Percentiles rank a stretch among this genome's conserved stretches.
phyloP scores from a whole-genome alignment of 2,797 vertebrate genomes.

The Manis javanica region DNA sequence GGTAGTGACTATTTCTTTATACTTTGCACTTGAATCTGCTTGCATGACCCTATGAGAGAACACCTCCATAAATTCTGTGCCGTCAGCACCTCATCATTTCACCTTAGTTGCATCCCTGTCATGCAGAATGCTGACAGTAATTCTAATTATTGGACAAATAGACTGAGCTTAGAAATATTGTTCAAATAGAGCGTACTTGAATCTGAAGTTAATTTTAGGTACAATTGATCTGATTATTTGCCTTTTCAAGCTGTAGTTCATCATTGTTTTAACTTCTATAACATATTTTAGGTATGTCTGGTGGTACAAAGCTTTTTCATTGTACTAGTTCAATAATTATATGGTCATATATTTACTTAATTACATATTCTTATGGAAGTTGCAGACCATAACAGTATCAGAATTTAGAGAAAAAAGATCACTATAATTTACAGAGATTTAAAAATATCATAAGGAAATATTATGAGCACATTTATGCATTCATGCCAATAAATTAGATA shows the following conservation, averaged over 20 bases:
- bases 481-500: no score
- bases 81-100: no score
- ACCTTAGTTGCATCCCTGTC: no score
- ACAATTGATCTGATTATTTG: neutral
- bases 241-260: neutral
- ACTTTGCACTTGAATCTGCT: neutral
- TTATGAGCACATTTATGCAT: no score
- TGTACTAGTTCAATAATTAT: neutral
- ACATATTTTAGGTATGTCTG: no score
- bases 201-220: neutral
- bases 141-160: neutral
- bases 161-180: neutral
- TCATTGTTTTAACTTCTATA: neutral
- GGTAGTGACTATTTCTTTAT: neutral
- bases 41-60: neutral
- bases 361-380: neutral
- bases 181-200: neutral
- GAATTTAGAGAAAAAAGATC: neutral
- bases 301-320: neutral
- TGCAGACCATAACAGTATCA: neutral
- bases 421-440: neutral
- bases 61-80: neutral
- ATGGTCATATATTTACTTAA: no score
- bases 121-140: neutral
- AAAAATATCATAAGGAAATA: no score